Conservation (phyloP, 2,797 vertebrate species). For the Phrynocephalus vlangalii region DNA sequence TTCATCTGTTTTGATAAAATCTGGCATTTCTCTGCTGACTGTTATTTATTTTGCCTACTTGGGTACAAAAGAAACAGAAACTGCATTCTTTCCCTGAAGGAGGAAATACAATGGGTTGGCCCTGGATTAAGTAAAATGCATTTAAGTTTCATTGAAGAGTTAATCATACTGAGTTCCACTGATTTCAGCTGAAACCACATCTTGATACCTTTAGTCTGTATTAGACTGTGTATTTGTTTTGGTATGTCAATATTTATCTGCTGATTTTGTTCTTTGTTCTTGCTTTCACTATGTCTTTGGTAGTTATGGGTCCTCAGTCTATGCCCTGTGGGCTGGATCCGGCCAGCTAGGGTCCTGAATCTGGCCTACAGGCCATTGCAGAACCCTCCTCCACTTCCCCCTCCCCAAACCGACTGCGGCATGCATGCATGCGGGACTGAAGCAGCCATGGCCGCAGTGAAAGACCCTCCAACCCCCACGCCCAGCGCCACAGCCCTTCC, state of each 20-base stretch:
- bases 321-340: no score
- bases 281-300: not conserved
- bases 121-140: not conserved
- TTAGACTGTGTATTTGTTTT: not conserved
- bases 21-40: not conserved
- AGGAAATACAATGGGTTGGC: not conserved
- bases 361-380: no score
- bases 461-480: no score
- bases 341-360: no score
- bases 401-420: no score
- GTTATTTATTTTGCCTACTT: not conserved
- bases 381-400: no score
- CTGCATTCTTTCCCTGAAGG: not conserved
- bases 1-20: not conserved
- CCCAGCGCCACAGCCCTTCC: no score
- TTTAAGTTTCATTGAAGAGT: not conserved
- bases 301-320: no score
- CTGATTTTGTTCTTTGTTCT: not conserved
- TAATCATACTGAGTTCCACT: not conserved
- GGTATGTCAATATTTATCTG: not conserved
- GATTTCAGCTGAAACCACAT: not conserved
- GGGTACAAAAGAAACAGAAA: not conserved
- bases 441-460: no score
- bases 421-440: no score
- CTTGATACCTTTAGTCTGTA: no score